phyloP scores from a whole-genome alignment of 2,797 vertebrate species.

The Ctenochaetus hawaiiensis region DNA sequence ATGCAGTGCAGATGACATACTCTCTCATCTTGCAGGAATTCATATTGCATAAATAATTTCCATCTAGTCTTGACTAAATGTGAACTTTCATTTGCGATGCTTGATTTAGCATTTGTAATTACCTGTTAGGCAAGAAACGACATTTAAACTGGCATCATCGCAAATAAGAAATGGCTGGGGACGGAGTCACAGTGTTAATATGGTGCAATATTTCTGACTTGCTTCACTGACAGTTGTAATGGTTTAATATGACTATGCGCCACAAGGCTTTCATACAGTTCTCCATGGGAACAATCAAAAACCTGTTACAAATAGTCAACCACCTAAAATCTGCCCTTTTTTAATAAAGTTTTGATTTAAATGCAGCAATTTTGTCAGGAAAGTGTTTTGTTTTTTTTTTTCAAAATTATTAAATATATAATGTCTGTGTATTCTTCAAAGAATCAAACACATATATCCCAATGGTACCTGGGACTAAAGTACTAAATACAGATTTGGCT shows the following conservation, averaged over 20 bases:
- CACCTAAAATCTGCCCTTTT: conserved; percentile 39
- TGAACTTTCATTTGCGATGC: conserved; percentile 80
- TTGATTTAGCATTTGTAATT: conserved; percentile 83
- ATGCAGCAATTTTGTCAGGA: not conserved
- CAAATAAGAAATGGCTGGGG: conserved; percentile 66
- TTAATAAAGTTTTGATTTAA: not conserved
- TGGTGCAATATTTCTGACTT: conserved; percentile 66
- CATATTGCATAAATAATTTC: conserved; percentile 79
- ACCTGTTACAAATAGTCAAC: conserved; percentile 30
- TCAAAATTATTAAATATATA: too few species aligned
- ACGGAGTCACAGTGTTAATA: conserved; percentile 71
- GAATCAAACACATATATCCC: not conserved
- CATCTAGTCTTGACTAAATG: conserved; percentile 76
- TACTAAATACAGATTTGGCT: not conserved
- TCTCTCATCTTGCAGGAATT: conserved; percentile 67
- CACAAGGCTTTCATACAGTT: conserved; percentile 19
- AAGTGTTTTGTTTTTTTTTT: too few species aligned
- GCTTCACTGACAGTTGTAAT: conserved; percentile 65
- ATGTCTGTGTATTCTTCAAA: not conserved
- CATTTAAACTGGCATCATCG: conserved; percentile 73
- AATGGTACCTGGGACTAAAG: not conserved
- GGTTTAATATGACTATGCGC: conserved; percentile 58
- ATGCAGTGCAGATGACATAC: conserved; percentile 64
- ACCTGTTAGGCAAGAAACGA: conserved; percentile 72
- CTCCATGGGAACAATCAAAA: conserved; percentile 31